Conservation (phyloP, 2,888 invertebrate genomes). For the Tenthredo notha region DNA sequence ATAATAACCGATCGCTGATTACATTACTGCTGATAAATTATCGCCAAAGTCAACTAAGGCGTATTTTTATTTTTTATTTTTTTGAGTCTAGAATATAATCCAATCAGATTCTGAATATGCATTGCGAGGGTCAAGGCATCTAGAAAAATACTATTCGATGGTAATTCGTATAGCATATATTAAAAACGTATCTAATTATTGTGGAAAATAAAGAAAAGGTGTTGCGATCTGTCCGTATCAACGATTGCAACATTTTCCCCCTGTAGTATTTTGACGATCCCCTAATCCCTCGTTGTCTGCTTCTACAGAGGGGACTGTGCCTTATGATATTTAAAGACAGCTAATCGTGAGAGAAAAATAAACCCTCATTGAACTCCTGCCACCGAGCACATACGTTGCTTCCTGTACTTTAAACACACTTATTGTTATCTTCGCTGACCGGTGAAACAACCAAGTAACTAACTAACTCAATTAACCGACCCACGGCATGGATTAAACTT, state of each 20-base stretch:
- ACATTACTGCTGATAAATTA: background rate
- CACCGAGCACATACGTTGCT: background rate
- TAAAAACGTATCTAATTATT: background rate
- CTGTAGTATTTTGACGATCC: background rate
- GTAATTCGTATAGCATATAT: background rate
- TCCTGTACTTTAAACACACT: slow-evolving; percentile 28
- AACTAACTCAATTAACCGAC: slow-evolving; percentile 26
- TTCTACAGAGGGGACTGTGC: background rate
- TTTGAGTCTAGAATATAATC: background rate
- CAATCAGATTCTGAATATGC: background rate
- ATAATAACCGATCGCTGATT: slow-evolving; percentile 15
- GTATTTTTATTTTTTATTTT: too few species aligned
- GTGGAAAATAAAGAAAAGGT: background rate
- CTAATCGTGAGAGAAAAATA: slow-evolving; percentile 22
- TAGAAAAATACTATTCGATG: background rate
- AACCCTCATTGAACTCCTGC: slow-evolving; percentile 28
- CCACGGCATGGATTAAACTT: slow-evolving; percentile 1
- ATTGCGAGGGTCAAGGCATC: background rate
- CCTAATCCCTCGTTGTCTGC: background rate
- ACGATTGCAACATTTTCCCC: too few species aligned
- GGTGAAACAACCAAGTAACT: background rate
- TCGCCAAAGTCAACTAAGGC: background rate
- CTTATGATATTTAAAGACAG: background rate
- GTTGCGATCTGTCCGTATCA: background rate
- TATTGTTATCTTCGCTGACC: slow-evolving; percentile 21